Percentiles rank a stretch among this genome's conserved stretches.
Evolutionary conservation across 2,888 invertebrate genomes (phyloP).

Genomic region (Phorcus lineatus): DNA sequence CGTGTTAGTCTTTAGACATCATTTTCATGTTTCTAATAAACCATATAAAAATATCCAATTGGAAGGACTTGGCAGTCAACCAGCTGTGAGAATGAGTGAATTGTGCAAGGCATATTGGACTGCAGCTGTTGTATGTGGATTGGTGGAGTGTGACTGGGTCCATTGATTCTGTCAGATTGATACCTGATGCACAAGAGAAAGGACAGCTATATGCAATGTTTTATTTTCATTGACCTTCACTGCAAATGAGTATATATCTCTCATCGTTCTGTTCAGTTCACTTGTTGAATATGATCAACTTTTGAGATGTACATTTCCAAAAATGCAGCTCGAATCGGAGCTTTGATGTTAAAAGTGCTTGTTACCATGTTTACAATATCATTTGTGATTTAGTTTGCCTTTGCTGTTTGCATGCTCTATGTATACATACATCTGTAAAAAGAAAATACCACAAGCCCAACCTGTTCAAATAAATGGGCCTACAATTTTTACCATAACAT

Average conservation of each 20-base stretch:
- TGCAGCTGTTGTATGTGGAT: no score
- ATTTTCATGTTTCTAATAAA: no score
- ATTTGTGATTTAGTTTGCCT: constrained; percentile 24
- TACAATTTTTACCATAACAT: not conserved
- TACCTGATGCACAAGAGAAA: not conserved
- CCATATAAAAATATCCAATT: no score
- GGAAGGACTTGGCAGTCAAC: no score
- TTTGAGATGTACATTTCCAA: constrained; percentile 16
- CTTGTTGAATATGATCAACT: not conserved
- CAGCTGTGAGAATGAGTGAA: no score
- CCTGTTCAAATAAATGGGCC: constrained; percentile 20
- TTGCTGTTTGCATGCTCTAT: constrained; percentile 22
- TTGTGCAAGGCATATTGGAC: no score
- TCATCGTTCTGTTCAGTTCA: constrained; percentile 16
- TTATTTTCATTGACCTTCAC: constrained; percentile 7
- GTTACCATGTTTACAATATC: constrained; percentile 15
- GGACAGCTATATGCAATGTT: constrained; percentile 8
- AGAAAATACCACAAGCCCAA: constrained; percentile 22
- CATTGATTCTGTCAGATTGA: not conserved
- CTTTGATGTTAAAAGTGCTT: constrained; percentile 15
- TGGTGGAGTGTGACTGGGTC: no score
- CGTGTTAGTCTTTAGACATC: no score
- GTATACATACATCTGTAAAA: constrained; percentile 20
- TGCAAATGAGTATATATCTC: not conserved
- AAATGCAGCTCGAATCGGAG: not conserved